Conservation (phyloP, 1,140 invertebrate genomes). For the Sarcophaga bullata region DNA sequence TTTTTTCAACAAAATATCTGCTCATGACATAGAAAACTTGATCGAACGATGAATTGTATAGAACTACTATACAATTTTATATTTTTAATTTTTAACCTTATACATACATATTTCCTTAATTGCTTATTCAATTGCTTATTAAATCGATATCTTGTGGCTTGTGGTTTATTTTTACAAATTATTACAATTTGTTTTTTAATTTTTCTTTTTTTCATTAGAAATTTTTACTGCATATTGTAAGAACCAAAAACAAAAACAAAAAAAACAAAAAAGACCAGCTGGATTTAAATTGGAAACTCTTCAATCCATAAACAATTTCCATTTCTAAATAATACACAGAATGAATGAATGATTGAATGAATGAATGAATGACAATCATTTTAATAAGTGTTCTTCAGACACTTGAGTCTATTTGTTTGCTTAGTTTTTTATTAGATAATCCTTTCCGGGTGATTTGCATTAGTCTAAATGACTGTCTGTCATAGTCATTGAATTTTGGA, state of each 20-base stretch:
- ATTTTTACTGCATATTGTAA: neutral
- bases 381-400: slow-evolving; percentile 22
- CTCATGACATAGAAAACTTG: no score
- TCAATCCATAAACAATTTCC: slow-evolving; percentile 1
- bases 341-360: neutral
- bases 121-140: no score
- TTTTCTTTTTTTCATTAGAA: no score
- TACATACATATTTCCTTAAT: no score
- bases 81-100: no score
- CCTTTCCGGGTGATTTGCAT: slow-evolving; percentile 40
- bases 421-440: slow-evolving; percentile 30
- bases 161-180: no score
- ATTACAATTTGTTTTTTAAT: no score
- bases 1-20: no score
- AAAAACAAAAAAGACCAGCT: neutral
- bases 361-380: slow-evolving; percentile 19
- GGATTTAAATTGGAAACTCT: slow-evolving; percentile 17
- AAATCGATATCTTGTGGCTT: no score
- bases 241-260: neutral
- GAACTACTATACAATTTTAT: no score
- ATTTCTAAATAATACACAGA: neutral
- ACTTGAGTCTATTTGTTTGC: slow-evolving; percentile 1
- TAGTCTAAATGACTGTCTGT: neutral
- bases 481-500: neutral
- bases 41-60: no score